Percentiles rank a stretch among this genome's conserved stretches.
phyloP scores from a whole-genome alignment of 1,140 invertebrate genomes.

The Epicauta chinensis region DNA sequence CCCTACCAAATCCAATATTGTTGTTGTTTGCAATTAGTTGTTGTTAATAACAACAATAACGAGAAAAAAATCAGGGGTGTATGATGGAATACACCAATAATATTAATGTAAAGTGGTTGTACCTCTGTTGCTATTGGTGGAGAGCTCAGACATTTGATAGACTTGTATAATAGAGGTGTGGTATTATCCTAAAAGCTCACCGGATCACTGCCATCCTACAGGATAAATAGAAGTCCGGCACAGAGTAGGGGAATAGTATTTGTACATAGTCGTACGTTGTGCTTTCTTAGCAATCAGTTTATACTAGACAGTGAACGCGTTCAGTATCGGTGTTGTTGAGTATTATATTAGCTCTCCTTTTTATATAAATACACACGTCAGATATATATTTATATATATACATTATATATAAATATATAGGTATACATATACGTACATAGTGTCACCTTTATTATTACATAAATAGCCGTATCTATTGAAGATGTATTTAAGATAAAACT shows the following conservation, averaged over 20 bases:
- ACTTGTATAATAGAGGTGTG: neutral
- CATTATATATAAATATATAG: neutral
- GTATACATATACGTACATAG: slow-evolving; percentile 11
- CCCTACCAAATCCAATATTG: too few species aligned
- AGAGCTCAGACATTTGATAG: too few species aligned
- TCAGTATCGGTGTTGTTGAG: neutral
- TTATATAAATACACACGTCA: too few species aligned
- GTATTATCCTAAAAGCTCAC: slow-evolving; percentile 14
- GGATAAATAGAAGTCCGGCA: slow-evolving; percentile 14
- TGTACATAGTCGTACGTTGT: slow-evolving; percentile 19
- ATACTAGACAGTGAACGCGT: slow-evolving; percentile 15
- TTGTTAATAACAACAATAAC: too few species aligned
- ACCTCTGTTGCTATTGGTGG: too few species aligned
- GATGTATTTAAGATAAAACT: slow-evolving; percentile 12
- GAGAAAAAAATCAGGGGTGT: too few species aligned
- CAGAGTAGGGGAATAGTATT: slow-evolving; percentile 16
- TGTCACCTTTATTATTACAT: slow-evolving; percentile 22
- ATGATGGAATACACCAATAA: too few species aligned
- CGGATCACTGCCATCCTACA: slow-evolving; percentile 14
- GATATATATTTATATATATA: too few species aligned
- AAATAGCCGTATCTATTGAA: slow-evolving; percentile 18
- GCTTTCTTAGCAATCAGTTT: slow-evolving; percentile 22
- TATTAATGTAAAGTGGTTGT: too few species aligned
- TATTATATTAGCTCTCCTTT: neutral
- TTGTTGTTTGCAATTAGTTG: too few species aligned